Conservation (phyloP, 2,113 vertebrate genomes). For the Emydura subglobosa region DNA sequence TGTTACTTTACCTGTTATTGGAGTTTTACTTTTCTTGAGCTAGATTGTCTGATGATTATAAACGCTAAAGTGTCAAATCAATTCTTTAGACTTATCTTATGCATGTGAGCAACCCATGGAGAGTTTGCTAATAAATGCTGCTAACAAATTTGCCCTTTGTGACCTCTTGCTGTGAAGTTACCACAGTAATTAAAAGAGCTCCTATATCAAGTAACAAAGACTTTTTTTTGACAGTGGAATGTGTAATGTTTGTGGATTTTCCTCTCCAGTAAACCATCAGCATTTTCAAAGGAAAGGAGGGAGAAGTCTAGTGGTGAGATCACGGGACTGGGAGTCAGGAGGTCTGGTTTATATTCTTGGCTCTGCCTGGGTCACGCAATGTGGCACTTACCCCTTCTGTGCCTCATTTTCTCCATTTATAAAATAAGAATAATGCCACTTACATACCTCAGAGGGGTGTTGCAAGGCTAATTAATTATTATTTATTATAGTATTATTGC, state of each 20-base stretch:
- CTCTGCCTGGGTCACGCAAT: not conserved
- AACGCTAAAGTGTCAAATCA: not conserved
- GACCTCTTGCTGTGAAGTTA: constrained; percentile 78
- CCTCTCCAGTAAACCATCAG: constrained; percentile 72
- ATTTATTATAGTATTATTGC: not conserved
- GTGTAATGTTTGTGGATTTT: constrained; percentile 78
- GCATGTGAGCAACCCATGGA: not conserved
- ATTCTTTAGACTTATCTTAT: not conserved
- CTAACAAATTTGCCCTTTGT: constrained; percentile 69
- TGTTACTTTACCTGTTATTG: constrained; percentile 14
- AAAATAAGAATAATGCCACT: rapidly evolving
- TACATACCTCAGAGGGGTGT: not conserved
- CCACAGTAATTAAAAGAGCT: constrained; percentile 81
- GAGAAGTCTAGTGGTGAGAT: constrained; percentile 23
- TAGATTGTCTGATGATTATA: not conserved
- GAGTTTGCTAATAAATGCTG: constrained; percentile 62
- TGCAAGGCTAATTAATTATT: not conserved
- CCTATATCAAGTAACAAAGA: constrained; percentile 78
- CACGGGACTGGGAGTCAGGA: constrained; percentile 56
- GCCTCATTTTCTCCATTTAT: not conserved
- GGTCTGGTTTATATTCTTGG: constrained; percentile 40
- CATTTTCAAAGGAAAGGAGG: constrained; percentile 73
- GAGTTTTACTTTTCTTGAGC: constrained; percentile 22
- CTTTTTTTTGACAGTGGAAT: constrained; percentile 72
- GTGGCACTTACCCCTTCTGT: not conserved